Evolutionary conservation across 2,113 vertebrate genomes (phyloP).

Genomic region (Aegithalos caudatus): DNA sequence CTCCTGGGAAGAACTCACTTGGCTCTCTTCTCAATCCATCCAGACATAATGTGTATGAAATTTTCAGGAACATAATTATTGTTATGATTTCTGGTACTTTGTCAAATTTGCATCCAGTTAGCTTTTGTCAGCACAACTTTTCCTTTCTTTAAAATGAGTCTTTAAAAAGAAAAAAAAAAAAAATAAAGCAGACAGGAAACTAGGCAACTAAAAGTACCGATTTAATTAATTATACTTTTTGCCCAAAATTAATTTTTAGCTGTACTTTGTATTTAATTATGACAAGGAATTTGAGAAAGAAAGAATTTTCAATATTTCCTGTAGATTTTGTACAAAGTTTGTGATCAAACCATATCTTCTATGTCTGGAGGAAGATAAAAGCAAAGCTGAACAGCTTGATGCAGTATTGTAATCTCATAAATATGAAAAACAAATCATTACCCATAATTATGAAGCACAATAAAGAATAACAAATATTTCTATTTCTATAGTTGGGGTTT

Average conservation of each 20-base stretch:
- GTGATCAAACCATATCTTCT: not conserved
- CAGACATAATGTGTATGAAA: not conserved
- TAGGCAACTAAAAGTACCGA: not conserved
- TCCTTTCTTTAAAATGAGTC: not conserved
- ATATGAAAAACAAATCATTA: not conserved
- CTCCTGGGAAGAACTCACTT: fast-evolving
- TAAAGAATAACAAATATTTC: not conserved
- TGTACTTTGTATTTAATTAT: not conserved
- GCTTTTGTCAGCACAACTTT: too few relatives aligned
- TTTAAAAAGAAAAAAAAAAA: not conserved
- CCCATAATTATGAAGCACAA: not conserved
- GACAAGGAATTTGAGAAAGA: not conserved
- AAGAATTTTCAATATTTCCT: not conserved
- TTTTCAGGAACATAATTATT: not conserved
- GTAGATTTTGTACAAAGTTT: not conserved
- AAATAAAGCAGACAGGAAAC: fast-evolving
- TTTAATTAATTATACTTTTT: not conserved
- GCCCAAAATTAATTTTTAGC: not conserved
- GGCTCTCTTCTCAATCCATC: not conserved
- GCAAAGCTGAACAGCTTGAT: not conserved
- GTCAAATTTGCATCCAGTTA: not conserved
- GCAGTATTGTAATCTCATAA: not conserved
- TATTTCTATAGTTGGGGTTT: not conserved
- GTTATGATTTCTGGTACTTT: not conserved
- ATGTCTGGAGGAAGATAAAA: not conserved